Evolutionary conservation across 1,140 invertebrate species (phyloP), one percentile per base, ranked within the genome.

Genomic region (Araneus ventricosus): DNA sequence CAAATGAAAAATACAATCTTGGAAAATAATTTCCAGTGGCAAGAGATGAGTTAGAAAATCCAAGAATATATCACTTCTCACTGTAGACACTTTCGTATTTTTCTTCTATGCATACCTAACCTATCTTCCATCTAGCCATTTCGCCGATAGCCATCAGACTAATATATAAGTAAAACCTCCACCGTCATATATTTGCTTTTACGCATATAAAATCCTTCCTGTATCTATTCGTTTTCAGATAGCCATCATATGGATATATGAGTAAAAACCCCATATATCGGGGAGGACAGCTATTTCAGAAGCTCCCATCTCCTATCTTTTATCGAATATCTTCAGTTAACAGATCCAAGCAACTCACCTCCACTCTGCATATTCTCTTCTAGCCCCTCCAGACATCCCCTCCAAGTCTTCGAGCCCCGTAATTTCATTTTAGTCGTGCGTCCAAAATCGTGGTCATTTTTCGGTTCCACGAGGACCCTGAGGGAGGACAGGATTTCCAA

Each of bases 361-460:
- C 4, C 22, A 30, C 17, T 37, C 20, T 37, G 30, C 30, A 37
- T 75, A 34, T 61, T 34, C 6, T 61, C 41, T 34, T 63, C 45
- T 7, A 61, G 24, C 17, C 70, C 70, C 30, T 75, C 70, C 6
- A 75, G 70, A 75, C 20, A 75, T 75, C 70, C 34, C 70, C 10
- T 17, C 1, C 14, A 37, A 27, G 30, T 34, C 57, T 37, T 86
- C 57, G 22, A 30, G 17, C 57, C n/a, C 45, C 14, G n/a, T 59
- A 86, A 61, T 86, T 59, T 86, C n/a, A 86, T 59, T 86, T 61
- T 27, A 30, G 41, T 24, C n/a, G 20, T 37, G 45, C 30, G 14
- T 34, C 70, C 70, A 37, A 63, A 61, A 59, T 82, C 80, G 57
- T 86, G 30, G 57, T 37, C 45, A 86, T 59, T 86, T 86, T 61